phyloP scores from a whole-genome alignment of 2,113 vertebrate species.

The Ctenodactylus gundi region DNA sequence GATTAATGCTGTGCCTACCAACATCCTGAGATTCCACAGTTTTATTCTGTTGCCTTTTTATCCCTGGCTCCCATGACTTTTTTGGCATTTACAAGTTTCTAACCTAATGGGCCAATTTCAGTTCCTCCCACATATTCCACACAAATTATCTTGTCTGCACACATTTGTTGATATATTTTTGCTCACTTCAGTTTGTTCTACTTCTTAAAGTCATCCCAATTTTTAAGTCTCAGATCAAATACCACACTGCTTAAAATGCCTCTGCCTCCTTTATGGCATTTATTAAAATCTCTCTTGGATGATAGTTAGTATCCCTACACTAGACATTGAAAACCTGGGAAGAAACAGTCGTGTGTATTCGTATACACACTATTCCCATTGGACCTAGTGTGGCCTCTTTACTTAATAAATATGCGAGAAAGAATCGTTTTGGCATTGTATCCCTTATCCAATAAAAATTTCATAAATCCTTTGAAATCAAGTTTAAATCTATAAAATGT shows the following conservation, averaged over 20 bases:
- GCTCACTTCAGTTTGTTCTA: not conserved
- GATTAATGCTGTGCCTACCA: not conserved
- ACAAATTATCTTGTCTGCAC: not conserved
- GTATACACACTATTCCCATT: not conserved
- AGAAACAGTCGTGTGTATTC: not conserved
- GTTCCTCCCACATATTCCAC: not conserved
- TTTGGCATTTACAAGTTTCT: not conserved
- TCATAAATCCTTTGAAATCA: not conserved
- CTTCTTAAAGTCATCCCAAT: not conserved
- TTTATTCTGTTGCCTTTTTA: not conserved
- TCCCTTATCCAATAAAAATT: not conserved
- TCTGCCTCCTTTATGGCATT: not conserved
- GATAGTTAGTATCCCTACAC: not conserved
- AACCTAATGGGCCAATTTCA: slow-evolving; percentile 1
- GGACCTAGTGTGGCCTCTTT: not conserved
- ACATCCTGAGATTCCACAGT: not conserved
- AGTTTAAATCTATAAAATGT: not conserved
- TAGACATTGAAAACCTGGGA: not conserved
- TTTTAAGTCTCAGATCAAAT: not conserved
- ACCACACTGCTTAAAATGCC: not conserved
- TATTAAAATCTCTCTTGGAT: not conserved
- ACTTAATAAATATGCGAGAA: not conserved
- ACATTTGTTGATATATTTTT: not conserved
- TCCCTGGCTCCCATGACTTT: not conserved
- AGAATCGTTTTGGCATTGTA: not conserved